Percentiles rank a stretch among this genome's conserved stretches.
Evolutionary conservation across 2,888 invertebrate species (phyloP).

Genomic region (Eupelmus urozonus): DNA sequence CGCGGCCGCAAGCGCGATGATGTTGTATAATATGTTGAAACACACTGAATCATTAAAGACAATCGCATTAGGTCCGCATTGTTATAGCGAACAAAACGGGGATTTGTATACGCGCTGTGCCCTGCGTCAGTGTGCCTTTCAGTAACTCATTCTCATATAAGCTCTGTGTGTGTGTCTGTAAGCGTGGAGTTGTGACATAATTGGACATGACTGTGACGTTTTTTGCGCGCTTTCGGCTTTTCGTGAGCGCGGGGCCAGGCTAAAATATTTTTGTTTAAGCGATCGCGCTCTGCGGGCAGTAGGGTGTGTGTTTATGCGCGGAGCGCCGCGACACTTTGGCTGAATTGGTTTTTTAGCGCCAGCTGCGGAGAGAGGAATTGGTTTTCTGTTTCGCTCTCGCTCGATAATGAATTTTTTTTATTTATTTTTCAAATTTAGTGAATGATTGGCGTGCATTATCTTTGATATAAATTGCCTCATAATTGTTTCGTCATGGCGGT

Average conservation of each 20-base stretch:
- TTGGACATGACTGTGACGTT: conserved; percentile 33
- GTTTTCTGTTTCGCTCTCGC: too few relatives aligned
- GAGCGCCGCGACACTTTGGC: too few relatives aligned
- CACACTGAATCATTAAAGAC: conserved; percentile 48
- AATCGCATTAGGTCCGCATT: conserved; percentile 51
- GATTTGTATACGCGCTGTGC: too few relatives aligned
- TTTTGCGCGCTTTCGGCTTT: conserved; percentile 13
- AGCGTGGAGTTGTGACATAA: conserved; percentile 21
- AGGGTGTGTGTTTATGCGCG: too few relatives aligned
- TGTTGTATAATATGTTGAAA: conserved; percentile 50
- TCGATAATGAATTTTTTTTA: too few relatives aligned
- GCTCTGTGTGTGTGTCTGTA: conserved; percentile 2
- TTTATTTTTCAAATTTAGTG: too few relatives aligned
- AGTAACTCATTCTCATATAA: background rate
- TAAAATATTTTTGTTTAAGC: background rate
- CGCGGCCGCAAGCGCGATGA: conserved; percentile 24
- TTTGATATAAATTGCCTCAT: background rate
- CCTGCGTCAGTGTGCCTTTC: too few relatives aligned
- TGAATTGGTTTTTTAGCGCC: too few relatives aligned
- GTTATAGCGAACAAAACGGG: conserved; percentile 36
- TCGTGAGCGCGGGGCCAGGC: background rate
- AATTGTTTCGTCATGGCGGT: background rate
- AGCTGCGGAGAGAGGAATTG: too few relatives aligned
- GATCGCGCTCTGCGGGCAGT: too few relatives aligned
- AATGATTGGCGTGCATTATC: too few relatives aligned